Evolutionary conservation across 2,797 vertebrate species (phyloP).

Genomic region (Anguilla obscura): DNA sequence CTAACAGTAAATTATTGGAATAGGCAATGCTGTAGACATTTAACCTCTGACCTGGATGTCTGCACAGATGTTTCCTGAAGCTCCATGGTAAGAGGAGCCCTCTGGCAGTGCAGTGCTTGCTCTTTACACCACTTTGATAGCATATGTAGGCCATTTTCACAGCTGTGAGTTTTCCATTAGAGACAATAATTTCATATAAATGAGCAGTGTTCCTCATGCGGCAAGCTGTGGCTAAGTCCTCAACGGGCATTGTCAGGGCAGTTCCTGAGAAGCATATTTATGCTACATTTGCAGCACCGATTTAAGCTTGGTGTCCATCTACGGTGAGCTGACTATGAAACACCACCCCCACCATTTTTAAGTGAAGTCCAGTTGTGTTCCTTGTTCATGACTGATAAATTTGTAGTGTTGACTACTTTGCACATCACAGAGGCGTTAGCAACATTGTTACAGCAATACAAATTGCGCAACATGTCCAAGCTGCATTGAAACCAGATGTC

Average conservation of each 20-base stretch:
- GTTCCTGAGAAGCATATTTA: not conserved
- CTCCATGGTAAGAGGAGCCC: slow-evolving; percentile 23
- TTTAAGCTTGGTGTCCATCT: not conserved
- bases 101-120: slow-evolving; percentile 5
- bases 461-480: not conserved
- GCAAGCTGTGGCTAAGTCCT: not conserved
- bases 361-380: not conserved
- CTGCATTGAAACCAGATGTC: not conserved
- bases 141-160: not conserved
- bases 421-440: not conserved
- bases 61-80: slow-evolving; percentile 32
- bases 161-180: slow-evolving; percentile 4
- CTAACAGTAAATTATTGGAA: slow-evolving; percentile 10
- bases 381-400: not conserved
- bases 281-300: not conserved
- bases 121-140: not conserved
- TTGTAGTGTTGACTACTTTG: not conserved
- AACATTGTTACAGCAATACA: not conserved
- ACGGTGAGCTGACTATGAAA: not conserved
- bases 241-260: not conserved
- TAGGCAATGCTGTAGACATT: slow-evolving; percentile 1
- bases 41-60: slow-evolving; percentile 31
- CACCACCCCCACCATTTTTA: not conserved
- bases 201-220: not conserved
- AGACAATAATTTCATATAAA: not conserved